phyloP scores from a whole-genome alignment of 2,888 invertebrate genomes.

The Tetropium fuscum region DNA sequence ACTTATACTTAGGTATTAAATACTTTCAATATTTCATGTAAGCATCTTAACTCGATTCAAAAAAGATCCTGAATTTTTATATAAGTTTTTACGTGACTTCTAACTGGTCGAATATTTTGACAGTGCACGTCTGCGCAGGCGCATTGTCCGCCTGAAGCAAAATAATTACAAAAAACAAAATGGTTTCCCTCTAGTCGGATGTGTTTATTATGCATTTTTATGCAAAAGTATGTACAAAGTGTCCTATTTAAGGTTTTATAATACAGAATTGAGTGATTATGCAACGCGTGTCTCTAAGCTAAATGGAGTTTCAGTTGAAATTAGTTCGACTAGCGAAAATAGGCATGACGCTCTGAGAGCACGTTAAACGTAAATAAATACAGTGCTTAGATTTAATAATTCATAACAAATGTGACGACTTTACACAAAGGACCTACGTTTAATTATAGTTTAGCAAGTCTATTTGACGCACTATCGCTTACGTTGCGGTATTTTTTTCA shows the following conservation, averaged over 20 bases:
- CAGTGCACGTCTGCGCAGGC: constrained; percentile 13
- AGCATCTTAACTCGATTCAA: too few species aligned
- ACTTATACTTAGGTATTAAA: too few species aligned
- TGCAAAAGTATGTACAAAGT: constrained; percentile 41
- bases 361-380: constrained; percentile 45
- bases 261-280: constrained; percentile 19
- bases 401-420: background rate
- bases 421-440: background rate
- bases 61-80: too few species aligned
- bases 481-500: background rate
- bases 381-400: constrained; percentile 16
- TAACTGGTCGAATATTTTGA: constrained; percentile 10
- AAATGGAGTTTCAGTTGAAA: constrained; percentile 15
- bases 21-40: too few species aligned
- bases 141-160: constrained; percentile 11
- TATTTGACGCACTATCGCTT: background rate
- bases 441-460: background rate
- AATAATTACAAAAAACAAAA: constrained; percentile 63
- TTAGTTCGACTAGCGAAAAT: constrained; percentile 6
- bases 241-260: constrained; percentile 15
- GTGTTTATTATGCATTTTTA: constrained; percentile 62
- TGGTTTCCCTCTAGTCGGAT: constrained; percentile 61
- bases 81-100: too few species aligned
- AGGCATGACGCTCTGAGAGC: constrained; percentile 38
- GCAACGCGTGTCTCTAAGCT: constrained; percentile 21